These are phyloP conservation scores for Hirtodrosophila confusa DNA, from an alignment of 2,888 invertebrate genomes.

Conservation along the genomic window DNA sequence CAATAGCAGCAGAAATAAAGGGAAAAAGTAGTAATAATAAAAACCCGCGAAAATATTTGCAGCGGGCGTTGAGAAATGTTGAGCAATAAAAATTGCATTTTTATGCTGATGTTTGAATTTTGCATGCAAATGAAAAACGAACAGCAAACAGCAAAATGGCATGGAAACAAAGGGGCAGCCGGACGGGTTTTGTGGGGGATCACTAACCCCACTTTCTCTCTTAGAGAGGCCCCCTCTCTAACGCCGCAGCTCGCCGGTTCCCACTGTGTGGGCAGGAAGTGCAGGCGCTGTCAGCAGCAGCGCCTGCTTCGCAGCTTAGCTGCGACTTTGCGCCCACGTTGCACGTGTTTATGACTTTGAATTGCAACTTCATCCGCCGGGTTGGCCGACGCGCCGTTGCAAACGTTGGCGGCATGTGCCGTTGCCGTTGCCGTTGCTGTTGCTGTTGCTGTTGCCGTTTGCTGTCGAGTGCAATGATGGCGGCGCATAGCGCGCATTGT, in stretches of 20 bases:
- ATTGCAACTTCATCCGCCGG: conserved; percentile 80
- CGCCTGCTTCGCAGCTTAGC: conserved; percentile 69
- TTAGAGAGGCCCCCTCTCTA: neutral
- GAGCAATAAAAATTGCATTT: conserved; percentile 83
- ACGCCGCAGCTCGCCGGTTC: neutral
- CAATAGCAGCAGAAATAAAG: conserved; percentile 52
- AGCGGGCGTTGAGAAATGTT: conserved; percentile 79
- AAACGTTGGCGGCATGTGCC: conserved; percentile 40
- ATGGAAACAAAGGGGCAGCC: conserved; percentile 62
- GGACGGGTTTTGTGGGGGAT: conserved; percentile 25
- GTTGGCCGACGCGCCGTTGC: conserved; percentile 45
- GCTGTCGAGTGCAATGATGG: conserved; percentile 80
- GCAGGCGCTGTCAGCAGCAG: conserved; percentile 62
- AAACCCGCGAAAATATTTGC: conserved; percentile 81
- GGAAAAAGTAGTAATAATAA: conserved; percentile 66
- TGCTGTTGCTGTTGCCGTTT: conserved; percentile 33
- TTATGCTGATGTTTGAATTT: conserved; percentile 84
- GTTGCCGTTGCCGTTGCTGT: conserved; percentile 16
- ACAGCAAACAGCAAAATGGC: conserved; percentile 70
- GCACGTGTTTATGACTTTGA: conserved; percentile 83
- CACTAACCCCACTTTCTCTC: conserved; percentile 13
- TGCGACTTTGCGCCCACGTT: conserved; percentile 80
- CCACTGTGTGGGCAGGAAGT: conserved; percentile 62
- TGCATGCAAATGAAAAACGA: conserved; percentile 82
- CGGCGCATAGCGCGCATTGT: conserved; percentile 78